phyloP scores from a whole-genome alignment of 1,140 invertebrate species.

The Caenorhabditis latens region DNA sequence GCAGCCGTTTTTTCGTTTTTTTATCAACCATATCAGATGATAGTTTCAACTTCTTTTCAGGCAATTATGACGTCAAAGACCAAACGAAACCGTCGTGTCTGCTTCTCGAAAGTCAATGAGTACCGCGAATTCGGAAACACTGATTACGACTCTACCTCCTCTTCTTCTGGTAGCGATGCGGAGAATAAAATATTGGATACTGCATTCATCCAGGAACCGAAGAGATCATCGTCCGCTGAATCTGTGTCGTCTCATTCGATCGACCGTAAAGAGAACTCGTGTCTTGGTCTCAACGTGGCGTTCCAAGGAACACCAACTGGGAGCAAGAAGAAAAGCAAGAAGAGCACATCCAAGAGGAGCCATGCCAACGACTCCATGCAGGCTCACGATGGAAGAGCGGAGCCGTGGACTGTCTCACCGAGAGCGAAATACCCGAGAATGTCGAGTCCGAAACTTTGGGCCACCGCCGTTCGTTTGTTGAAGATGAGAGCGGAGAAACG shows the following conservation, averaged over 20 bases:
- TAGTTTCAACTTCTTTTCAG: neutral
- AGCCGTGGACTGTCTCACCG: neutral
- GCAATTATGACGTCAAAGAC: neutral
- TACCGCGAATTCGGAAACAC: neutral
- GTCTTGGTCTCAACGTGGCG: neutral
- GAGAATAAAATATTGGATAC: too few relatives aligned
- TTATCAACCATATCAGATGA: neutral
- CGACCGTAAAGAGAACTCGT: neutral
- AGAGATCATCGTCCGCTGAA: too few relatives aligned
- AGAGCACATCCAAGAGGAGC: too few relatives aligned
- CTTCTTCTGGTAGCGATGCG: too few relatives aligned
- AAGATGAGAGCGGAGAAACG: neutral
- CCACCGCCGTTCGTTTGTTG: neutral
- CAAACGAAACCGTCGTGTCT: neutral
- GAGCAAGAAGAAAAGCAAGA: too few relatives aligned
- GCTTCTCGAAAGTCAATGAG: neutral
- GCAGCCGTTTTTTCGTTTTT: neutral
- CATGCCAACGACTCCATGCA: neutral
- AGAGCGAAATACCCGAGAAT: neutral
- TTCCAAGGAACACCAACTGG: neutral
- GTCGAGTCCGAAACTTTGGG: neutral
- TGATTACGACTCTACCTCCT: neutral
- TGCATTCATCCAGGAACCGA: too few relatives aligned
- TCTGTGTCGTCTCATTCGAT: neutral
- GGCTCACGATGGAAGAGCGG: neutral